Percentiles rank a stretch among this genome's conserved stretches.
These are phyloP conservation scores for Hycleus phaleratus DNA, from an alignment of 1,140 invertebrate species.

Conservation along the genomic window DNA sequence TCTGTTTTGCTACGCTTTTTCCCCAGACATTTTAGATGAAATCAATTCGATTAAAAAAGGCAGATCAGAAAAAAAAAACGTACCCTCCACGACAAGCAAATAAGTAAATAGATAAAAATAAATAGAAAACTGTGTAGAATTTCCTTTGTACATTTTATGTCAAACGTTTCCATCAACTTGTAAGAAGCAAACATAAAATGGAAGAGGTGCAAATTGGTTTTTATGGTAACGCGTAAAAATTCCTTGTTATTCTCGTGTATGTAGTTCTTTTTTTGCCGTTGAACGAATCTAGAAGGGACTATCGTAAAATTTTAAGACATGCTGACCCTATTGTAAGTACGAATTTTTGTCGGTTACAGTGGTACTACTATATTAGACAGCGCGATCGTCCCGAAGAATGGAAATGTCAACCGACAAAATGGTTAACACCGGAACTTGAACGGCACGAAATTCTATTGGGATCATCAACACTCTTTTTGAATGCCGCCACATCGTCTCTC, in stretches of 20 bases:
- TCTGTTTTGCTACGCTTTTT: too few relatives aligned
- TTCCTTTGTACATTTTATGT: not conserved
- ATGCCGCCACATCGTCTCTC: constrained; percentile 47
- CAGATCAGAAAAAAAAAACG: too few relatives aligned
- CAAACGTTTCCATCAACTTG: constrained; percentile 9
- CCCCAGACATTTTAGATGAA: too few relatives aligned
- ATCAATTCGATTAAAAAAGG: too few relatives aligned
- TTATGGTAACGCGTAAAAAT: constrained; percentile 22
- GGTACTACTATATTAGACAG: constrained; percentile 59
- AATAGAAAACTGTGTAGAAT: too few relatives aligned
- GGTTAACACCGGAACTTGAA: constrained; percentile 56
- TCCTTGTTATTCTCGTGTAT: not conserved
- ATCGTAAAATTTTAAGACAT: constrained; percentile 24
- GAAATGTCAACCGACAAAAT: constrained; percentile 68
- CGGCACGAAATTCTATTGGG: constrained; percentile 61
- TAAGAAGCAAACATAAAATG: constrained; percentile 19
- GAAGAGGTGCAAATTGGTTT: constrained; percentile 26
- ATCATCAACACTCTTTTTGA: constrained; percentile 49
- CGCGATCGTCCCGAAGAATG: constrained; percentile 53
- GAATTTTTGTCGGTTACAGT: constrained; percentile 42
- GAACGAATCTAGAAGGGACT: constrained; percentile 8
- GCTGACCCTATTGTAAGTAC: not conserved
- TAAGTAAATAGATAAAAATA: too few relatives aligned
- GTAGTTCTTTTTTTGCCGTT: constrained; percentile 9
- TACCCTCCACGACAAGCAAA: too few relatives aligned